phyloP scores from a whole-genome alignment of 2,888 invertebrate species.

The Euzetes globulus region DNA sequence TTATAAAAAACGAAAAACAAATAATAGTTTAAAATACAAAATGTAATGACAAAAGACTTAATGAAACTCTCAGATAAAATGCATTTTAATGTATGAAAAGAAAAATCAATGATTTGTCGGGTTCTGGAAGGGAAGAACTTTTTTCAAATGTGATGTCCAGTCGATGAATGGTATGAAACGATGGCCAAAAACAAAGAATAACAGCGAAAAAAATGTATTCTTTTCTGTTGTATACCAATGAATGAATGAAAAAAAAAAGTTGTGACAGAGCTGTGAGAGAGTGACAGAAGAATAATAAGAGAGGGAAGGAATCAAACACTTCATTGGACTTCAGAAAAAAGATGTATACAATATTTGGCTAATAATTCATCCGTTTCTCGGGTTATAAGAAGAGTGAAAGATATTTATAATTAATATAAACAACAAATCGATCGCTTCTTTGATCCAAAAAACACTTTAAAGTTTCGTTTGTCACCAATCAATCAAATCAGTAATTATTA shows the following conservation, averaged over 20 bases:
- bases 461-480: neutral
- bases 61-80: neutral
- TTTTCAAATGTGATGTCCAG: no score
- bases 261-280: neutral
- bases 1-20: neutral
- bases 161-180: no score
- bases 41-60: neutral
- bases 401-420: no score
- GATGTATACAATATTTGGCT: constrained; percentile 29
- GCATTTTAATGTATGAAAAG: no score
- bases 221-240: no score
- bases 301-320: neutral
- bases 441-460: neutral
- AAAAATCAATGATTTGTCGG: no score
- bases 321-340: constrained; percentile 8
- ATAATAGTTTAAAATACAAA: constrained; percentile 3
- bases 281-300: neutral
- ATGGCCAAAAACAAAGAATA: no score
- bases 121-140: no score
- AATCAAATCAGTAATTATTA: neutral
- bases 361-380: constrained; percentile 19
- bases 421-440: neutral
- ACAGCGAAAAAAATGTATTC: no score
- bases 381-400: neutral
- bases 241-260: no score